Evolutionary conservation across 2,888 invertebrate species (phyloP).

Genomic region (Thumatha senex): DNA sequence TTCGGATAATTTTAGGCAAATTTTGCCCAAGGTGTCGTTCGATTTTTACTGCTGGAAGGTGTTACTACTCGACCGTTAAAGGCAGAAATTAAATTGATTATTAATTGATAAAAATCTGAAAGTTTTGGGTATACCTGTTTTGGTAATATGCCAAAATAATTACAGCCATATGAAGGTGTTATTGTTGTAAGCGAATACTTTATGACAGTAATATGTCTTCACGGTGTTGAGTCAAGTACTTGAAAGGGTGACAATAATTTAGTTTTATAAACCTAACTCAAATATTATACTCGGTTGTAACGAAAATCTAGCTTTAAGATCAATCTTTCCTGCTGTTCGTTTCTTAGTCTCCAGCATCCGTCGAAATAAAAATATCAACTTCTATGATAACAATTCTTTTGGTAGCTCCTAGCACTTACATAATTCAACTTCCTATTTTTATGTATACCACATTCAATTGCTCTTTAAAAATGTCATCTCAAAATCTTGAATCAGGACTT

Average conservation of each 20-base stretch:
- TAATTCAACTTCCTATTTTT: too few relatives aligned
- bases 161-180: constrained; percentile 3
- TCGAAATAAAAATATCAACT: too few relatives aligned
- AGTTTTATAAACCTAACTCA: too few relatives aligned
- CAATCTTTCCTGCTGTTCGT: too few relatives aligned
- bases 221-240: background rate
- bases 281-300: too few relatives aligned
- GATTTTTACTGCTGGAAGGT: constrained; percentile 45
- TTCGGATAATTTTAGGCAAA: constrained; percentile 64
- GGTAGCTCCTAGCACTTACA: too few relatives aligned
- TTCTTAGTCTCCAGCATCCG: too few relatives aligned
- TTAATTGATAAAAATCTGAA: constrained; percentile 39
- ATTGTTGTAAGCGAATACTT: constrained; percentile 9
- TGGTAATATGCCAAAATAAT: constrained; percentile 4
- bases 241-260: background rate
- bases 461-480: too few relatives aligned
- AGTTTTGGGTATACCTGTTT: constrained; percentile 9
- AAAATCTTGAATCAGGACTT: too few relatives aligned
- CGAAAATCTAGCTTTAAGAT: too few relatives aligned
- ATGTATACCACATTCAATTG: too few relatives aligned
- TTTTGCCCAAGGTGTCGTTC: constrained; percentile 52
- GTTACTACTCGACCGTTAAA: constrained; percentile 26
- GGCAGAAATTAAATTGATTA: constrained; percentile 34
- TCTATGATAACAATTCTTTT: too few relatives aligned
- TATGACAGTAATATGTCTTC: constrained; percentile 12